phyloP scores from a whole-genome alignment of 1,140 invertebrate species.

The Cheumatopsyche charites region DNA sequence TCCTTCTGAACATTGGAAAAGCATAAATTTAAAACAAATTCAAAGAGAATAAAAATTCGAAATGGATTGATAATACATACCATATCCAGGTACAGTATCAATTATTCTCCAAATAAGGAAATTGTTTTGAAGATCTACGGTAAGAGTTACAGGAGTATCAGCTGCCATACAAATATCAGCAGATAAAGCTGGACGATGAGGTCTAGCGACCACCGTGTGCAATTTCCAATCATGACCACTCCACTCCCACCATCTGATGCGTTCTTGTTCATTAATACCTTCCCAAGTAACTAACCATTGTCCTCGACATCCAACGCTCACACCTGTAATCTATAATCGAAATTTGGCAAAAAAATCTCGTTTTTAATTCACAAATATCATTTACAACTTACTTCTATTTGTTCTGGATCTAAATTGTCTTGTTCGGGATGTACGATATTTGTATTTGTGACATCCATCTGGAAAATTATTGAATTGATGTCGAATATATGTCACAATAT shows the following conservation, averaged over 20 bases:
- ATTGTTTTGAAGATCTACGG: slow-evolving; percentile 26
- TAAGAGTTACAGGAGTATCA: slow-evolving; percentile 34
- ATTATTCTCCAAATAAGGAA: slow-evolving; percentile 41
- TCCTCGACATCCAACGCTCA: slow-evolving; percentile 42
- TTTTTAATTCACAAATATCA: too few relatives aligned
- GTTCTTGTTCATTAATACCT: slow-evolving; percentile 42
- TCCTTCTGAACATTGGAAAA: slow-evolving; percentile 34
- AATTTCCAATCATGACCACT: slow-evolving; percentile 33
- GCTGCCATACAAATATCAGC: slow-evolving; percentile 31
- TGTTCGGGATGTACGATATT: slow-evolving; percentile 56
- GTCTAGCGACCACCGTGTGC: slow-evolving; percentile 40
- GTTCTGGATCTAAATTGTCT: slow-evolving; percentile 56
- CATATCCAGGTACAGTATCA: slow-evolving; percentile 43
- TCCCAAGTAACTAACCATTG: slow-evolving; percentile 47
- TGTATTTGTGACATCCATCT: slow-evolving; percentile 59
- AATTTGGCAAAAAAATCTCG: neutral
- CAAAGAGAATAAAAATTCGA: slow-evolving; percentile 9
- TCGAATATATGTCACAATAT: too few relatives aligned
- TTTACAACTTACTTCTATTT: slow-evolving; percentile 51
- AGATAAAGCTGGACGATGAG: slow-evolving; percentile 38
- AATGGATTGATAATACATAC: neutral
- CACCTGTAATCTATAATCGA: slow-evolving; percentile 31
- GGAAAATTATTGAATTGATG: slow-evolving; percentile 27
- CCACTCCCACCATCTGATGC: slow-evolving; percentile 42
- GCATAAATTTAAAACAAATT: neutral